Evolutionary conservation across 1,140 invertebrate species (phyloP).

Genomic region (Scaptomyza graminum): DNA sequence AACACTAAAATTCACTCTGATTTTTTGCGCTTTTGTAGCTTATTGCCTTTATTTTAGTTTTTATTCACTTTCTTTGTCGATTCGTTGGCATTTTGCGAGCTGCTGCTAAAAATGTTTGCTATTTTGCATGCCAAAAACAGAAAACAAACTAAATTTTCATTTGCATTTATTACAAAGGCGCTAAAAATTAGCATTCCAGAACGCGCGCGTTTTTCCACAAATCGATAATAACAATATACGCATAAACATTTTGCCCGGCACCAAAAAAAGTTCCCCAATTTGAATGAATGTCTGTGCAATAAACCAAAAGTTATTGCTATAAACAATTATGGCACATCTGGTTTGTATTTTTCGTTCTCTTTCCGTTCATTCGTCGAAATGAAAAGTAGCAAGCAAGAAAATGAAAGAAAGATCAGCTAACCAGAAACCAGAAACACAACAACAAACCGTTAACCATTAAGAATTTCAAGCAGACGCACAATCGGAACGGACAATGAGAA

Average conservation of each 20-base stretch:
- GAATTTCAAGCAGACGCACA: constrained; percentile 1
- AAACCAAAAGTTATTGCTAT: constrained; percentile 36
- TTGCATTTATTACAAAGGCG: constrained; percentile 34
- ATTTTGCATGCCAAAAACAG: constrained; percentile 12
- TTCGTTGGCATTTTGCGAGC: constrained; percentile 38
- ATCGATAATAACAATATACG: constrained; percentile 20
- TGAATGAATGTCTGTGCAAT: constrained; percentile 4
- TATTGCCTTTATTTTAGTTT: constrained; percentile 1
- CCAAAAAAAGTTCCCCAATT: constrained; percentile 1
- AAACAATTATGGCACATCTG: constrained; percentile 56
- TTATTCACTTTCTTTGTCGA: constrained; percentile 21
- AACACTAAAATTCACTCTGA: constrained; percentile 7
- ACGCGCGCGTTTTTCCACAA: constrained; percentile 28
- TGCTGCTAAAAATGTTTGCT: constrained; percentile 24
- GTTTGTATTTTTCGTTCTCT: constrained; percentile 12
- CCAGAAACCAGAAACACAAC: constrained; percentile 14
- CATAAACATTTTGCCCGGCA: constrained; percentile 8
- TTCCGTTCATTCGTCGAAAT: not conserved
- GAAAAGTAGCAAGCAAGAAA: not conserved
- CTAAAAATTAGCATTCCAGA: constrained; percentile 30
- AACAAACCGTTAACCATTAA: constrained; percentile 19
- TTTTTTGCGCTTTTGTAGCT: not conserved
- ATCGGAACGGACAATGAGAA: constrained; percentile 21
- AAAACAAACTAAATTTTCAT: constrained; percentile 21
- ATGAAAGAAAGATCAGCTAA: not conserved